These are phyloP conservation scores for Thera britannica DNA, from an alignment of 2,888 invertebrate genomes.

Conservation along the genomic window DNA sequence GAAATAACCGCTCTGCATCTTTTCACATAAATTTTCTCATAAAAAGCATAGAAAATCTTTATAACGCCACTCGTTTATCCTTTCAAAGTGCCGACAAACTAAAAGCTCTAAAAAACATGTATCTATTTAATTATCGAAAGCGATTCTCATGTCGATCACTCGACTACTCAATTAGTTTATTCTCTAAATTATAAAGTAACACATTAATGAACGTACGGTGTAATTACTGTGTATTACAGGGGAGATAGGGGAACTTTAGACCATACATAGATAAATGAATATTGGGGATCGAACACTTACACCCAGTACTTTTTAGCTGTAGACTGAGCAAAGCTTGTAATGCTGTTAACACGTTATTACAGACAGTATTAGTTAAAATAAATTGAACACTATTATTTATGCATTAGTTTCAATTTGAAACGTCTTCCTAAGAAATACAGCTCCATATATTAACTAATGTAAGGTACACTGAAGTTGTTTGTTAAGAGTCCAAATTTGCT, in stretches of 20 bases:
- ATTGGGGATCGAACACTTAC: no score
- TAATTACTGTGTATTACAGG: conserved; percentile 56
- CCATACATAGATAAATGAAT: no score
- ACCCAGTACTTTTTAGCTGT: no score
- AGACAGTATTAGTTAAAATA: no score
- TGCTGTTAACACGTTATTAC: no score
- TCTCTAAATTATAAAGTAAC: conserved; percentile 58
- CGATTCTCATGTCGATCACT: conserved; percentile 56
- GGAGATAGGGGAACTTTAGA: conserved; percentile 10
- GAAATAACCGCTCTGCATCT: background rate
- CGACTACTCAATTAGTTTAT: conserved; percentile 57
- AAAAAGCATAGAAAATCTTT: background rate
- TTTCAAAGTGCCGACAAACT: conserved; percentile 26
- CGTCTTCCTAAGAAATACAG: no score
- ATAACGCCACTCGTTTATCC: background rate
- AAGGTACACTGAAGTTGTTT: no score
- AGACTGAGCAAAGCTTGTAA: no score
- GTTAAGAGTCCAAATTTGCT: no score
- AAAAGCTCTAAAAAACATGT: conserved; percentile 33
- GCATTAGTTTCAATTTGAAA: no score
- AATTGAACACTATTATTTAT: no score
- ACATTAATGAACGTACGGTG: conserved; percentile 54
- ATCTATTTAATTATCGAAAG: conserved; percentile 54
- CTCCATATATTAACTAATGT: no score
- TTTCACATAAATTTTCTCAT: background rate